Evolutionary conservation across 2,888 invertebrate genomes (phyloP), one percentile per base, ranked within the genome.

Genomic region (Drosophila mimica): DNA sequence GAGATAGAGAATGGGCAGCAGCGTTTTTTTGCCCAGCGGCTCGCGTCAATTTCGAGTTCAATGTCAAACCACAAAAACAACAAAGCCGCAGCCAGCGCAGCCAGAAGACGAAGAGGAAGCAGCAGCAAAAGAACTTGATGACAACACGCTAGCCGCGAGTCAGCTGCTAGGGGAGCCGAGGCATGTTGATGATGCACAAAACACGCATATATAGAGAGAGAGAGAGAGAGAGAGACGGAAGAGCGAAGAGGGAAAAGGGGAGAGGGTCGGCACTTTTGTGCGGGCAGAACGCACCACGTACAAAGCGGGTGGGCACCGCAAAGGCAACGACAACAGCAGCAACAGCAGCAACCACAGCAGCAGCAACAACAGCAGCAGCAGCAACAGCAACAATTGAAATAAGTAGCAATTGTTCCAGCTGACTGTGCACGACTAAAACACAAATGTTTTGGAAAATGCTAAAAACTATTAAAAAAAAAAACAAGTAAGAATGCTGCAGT

Each of bases 1-100:
- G 52, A 30, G 34, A 52, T 25, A 51, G 52, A 30, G 46, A 36
- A 56, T 43, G 49, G 31, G 51, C 34, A 61, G 76, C 78, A 75
- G 76, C 81, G 70, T 69, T 61, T 74, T 73, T 76, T 84, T 88
- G 76, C 76, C 71, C 79, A 86, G 82, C 85, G 82, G 71, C 83
- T 77, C 81, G 77, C 89, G 74, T 88, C 87, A 83, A 80, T 89
- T 86, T 89, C 81, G 89, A 86, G 86, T 89, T 91, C 89, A 89
- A 89, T 89, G 89, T 89, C 89, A 89, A 89, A 82, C 81, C 88
- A 81, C 88, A 85, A 89, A 87, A 84, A 63, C 63, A 65, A 58
- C 60, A 58, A 60, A 49, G 49, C 49, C 28, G 17, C 28, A 25
- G 49, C 49, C 43, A 54, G 58, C 34, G 13, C 30, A 31, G n/a